Evolutionary conservation across 2,888 invertebrate species (phyloP).

Genomic region (Pherbina coryleti): DNA sequence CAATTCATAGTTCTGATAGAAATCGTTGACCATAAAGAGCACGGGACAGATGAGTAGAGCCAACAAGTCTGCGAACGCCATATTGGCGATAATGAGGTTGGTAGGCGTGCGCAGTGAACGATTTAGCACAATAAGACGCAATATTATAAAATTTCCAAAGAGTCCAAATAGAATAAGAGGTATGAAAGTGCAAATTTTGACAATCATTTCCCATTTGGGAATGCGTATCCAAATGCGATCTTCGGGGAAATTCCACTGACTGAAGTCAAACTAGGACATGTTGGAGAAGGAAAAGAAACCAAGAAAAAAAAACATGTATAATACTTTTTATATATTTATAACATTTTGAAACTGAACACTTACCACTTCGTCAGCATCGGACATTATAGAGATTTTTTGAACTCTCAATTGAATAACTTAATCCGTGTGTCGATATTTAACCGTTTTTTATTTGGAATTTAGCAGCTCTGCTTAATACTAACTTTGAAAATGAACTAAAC

Average conservation of each 20-base stretch:
- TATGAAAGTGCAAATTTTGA: conserved; percentile 74
- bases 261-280: conserved; percentile 62
- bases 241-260: conserved; percentile 68
- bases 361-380: background rate
- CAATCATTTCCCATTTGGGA: conserved; percentile 73
- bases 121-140: conserved; percentile 75
- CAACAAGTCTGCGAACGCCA: conserved; percentile 79
- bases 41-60: conserved; percentile 80
- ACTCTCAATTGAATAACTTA: no score
- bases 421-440: no score
- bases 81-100: conserved; percentile 80
- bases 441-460: no score
- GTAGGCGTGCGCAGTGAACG: conserved; percentile 77
- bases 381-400: background rate
- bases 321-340: background rate
- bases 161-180: conserved; percentile 77
- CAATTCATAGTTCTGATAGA: conserved; percentile 83
- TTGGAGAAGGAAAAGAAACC: background rate
- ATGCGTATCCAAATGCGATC: conserved; percentile 78
- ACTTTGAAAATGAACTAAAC: background rate
- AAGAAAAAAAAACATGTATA: background rate
- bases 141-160: conserved; percentile 76
- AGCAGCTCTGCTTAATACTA: background rate
- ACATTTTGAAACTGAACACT: background rate
- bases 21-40: conserved; percentile 81